Percentiles rank a stretch among this genome's conserved stretches.
Evolutionary conservation across 2,888 invertebrate genomes (phyloP).

Genomic region (Cinara cedri): DNA sequence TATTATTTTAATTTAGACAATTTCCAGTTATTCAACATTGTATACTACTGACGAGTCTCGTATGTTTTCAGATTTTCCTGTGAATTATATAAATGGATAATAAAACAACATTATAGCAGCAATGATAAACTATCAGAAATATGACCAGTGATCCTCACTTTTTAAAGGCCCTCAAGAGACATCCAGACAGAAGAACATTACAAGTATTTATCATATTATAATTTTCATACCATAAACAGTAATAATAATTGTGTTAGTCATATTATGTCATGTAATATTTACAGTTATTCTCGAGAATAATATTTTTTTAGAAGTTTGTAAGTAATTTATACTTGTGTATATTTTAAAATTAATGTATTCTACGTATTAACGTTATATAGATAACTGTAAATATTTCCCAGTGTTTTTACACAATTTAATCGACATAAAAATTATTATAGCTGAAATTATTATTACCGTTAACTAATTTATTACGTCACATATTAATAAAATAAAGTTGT

Average conservation of each 20-base stretch:
- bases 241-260: not conserved
- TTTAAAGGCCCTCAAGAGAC: constrained; percentile 67
- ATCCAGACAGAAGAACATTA: constrained; percentile 66
- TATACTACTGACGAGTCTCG: constrained; percentile 10
- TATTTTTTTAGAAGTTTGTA: too few species aligned
- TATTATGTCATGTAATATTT: too few species aligned
- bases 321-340: too few species aligned
- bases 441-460: too few species aligned
- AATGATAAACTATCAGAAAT: constrained; percentile 55
- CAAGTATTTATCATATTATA: constrained; percentile 63
- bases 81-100: constrained; percentile 31
- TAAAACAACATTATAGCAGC: constrained; percentile 16
- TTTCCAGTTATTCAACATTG: constrained; percentile 42
- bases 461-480: too few species aligned
- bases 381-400: too few species aligned
- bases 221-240: not conserved
- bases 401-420: too few species aligned
- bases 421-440: too few species aligned
- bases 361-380: too few species aligned
- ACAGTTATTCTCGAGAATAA: too few species aligned
- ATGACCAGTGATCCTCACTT: constrained; percentile 68
- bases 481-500: too few species aligned
- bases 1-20: constrained; percentile 22
- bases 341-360: too few species aligned
- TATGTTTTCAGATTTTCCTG: constrained; percentile 48